Conservation (phyloP, 2,113 vertebrate species). For the Tympanuchus pallidicinctus region DNA sequence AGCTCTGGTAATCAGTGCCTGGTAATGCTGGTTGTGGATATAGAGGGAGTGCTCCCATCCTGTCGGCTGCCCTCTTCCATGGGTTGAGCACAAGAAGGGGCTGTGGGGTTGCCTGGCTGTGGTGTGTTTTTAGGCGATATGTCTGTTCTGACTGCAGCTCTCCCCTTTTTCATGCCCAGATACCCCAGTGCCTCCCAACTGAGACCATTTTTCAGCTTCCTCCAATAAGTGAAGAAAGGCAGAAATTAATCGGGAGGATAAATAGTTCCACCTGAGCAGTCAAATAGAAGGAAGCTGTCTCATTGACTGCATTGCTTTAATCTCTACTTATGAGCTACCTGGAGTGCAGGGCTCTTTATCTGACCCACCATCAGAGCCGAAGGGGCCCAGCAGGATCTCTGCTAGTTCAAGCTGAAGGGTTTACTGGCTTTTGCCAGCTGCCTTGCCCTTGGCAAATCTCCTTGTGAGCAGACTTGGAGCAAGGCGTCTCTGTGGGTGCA, state of each 20-base stretch:
- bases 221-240: background rate
- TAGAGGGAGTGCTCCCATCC: background rate
- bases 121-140: background rate
- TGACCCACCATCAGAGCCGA: constrained; percentile 20
- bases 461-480: background rate
- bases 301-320: constrained; percentile 1
- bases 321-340: constrained; percentile 51
- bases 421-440: constrained; percentile 30
- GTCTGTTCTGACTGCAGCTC: background rate
- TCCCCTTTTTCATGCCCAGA: background rate
- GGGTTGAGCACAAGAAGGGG: background rate
- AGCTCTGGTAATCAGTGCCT: background rate
- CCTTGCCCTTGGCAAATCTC: constrained; percentile 15
- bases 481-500: background rate
- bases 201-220: background rate
- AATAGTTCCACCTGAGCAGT: background rate
- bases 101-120: rapidly evolving
- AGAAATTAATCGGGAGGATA: constrained; percentile 4
- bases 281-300: constrained; percentile 7
- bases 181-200: background rate
- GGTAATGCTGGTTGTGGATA: background rate
- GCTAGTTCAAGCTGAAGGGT: background rate
- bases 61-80: rapidly evolving
- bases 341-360: constrained; percentile 1
- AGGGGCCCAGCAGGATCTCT: constrained; percentile 13